Percentiles rank a stretch among this genome's conserved stretches.
phyloP scores from a whole-genome alignment of 2,888 invertebrate genomes.

The Lumbricus terrestris region DNA sequence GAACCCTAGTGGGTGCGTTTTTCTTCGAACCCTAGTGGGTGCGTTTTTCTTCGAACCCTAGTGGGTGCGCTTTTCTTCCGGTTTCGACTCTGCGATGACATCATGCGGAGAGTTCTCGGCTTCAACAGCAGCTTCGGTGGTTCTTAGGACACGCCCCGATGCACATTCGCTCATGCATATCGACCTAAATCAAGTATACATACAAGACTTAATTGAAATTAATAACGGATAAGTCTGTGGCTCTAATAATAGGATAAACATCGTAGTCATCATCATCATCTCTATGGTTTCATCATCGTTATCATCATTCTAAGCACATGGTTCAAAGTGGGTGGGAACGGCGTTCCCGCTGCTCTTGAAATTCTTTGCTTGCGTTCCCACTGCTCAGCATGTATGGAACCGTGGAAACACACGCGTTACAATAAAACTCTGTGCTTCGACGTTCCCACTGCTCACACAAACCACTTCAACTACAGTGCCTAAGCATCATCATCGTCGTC shows the following conservation, averaged over 20 bases:
- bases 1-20: not conserved
- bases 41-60: not conserved
- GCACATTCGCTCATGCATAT: not conserved
- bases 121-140: not conserved
- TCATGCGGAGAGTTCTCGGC: not conserved
- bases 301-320: too few relatives aligned
- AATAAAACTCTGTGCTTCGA: too few relatives aligned
- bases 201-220: not conserved
- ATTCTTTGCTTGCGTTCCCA: too few relatives aligned
- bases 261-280: not conserved
- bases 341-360: too few relatives aligned
- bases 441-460: too few relatives aligned
- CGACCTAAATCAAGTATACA: not conserved
- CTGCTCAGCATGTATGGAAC: too few relatives aligned
- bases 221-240: not conserved
- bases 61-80: not conserved
- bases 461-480: too few relatives aligned
- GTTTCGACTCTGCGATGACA: not conserved
- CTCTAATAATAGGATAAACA: not conserved
- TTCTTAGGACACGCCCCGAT: conserved; percentile 3
- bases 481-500: conserved; percentile 19
- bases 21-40: not conserved
- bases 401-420: too few relatives aligned
- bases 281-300: not conserved
- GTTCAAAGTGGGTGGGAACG: too few relatives aligned